Evolutionary conservation across 2,888 invertebrate species (phyloP), one percentile per base, ranked within the genome.

Genomic region (Apodemia zela): DNA sequence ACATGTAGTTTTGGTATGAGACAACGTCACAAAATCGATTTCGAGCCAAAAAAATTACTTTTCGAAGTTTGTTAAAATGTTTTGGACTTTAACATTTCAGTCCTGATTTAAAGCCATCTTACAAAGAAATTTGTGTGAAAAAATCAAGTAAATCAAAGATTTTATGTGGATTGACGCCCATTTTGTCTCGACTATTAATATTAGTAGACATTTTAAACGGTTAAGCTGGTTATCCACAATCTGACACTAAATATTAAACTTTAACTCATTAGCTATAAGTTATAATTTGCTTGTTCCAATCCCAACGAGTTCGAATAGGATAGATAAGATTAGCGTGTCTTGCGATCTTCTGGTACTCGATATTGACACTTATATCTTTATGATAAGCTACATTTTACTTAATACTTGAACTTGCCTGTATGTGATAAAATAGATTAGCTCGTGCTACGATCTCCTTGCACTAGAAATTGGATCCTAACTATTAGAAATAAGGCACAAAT

Each of bases 401-500:
- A 3, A 15, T 42, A 15, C 6, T 42, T 42, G 5, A 42, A 42
- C 13, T 38, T 38, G 42, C 15, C 42, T 42, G 42, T 5, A 42
- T 42, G 42, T 42, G 42, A 42, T 42, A 13, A 21, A 35, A 57
- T 13, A 51, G 11, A 33, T 61, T 61, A 42, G 15, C 42, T 42
- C 42, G 42, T 42, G 42, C 7, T 49, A 15, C 15, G 38, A 42
- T 42, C 15, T 42, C 13, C 6, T 42, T 42, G 35, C 18, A 62
- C 18, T 33, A 29, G 21, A 51, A 35, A 13, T 13, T 35, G 18
- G 35, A 51, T 18, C 54, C 18, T 62, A 63, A 18, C 10, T 18
- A 49, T 49, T 17, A 49, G 49, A 15, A 6, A 21, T 54, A 21
- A 54, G 51, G 21, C 51, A 54, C 51, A 54, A 54, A 54, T 54